phyloP scores from a whole-genome alignment of 2,113 vertebrate genomes.

The Phalacrocorax carbo region DNA sequence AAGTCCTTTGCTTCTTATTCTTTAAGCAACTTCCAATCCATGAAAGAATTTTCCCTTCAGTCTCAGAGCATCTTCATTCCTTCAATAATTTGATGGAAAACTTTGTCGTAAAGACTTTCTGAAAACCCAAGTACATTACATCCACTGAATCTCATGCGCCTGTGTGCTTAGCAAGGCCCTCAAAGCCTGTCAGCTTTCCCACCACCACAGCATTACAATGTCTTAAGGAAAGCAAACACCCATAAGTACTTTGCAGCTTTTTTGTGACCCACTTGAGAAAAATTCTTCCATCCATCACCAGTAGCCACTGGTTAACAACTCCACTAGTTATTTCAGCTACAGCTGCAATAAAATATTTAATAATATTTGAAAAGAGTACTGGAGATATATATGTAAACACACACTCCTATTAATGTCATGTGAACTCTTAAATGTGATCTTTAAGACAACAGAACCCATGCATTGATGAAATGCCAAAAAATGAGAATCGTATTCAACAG shows the following conservation, averaged over 20 bases:
- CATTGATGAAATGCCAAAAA: background rate
- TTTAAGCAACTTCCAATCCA: background rate
- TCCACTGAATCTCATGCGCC: accelerated
- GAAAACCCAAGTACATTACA: background rate
- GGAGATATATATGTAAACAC: background rate
- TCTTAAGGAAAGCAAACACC: background rate
- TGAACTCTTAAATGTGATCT: background rate
- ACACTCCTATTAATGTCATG: background rate
- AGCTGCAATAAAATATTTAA: background rate
- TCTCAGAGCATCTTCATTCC: background rate
- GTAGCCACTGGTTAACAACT: background rate
- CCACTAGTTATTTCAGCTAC: background rate
- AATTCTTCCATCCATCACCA: background rate
- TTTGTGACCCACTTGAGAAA: background rate
- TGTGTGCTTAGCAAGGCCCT: background rate
- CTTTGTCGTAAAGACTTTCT: background rate
- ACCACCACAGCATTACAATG: background rate
- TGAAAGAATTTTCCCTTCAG: background rate
- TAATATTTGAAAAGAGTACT: background rate
- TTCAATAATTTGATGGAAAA: background rate
- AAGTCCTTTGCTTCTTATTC: background rate
- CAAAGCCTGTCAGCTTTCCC: background rate
- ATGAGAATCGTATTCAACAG: background rate
- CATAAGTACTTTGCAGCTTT: background rate
- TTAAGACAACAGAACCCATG: background rate